Base-by-base conservation (phyloP, 2,113 vertebrate species). In the Acanthochromis polyacanthus region DNA sequence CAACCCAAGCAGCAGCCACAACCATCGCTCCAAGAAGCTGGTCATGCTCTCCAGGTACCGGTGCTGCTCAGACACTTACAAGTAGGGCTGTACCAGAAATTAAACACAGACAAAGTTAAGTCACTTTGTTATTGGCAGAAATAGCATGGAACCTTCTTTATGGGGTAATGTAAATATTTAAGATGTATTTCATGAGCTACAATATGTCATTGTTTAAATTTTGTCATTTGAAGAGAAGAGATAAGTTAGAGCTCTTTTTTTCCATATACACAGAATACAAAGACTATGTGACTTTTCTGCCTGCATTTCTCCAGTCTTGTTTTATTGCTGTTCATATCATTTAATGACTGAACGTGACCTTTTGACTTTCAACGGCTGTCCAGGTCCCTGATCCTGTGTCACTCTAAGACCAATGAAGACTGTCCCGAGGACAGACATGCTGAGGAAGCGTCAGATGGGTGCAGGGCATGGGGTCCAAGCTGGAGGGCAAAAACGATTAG, bases 331-430 rank as follows among this genome's bases (percentile, higher is more conserved):
- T 51, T 53, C 7, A 10, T 36, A 14, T 12, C 1, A 10, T n/a
- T 3, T 45, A 30, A 25, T 10, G 5, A 6, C 20, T 38, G 48
- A 43, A 50, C 59, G 11, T 46, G 25, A 77, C 15, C 11, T 23
- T 64, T 3, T 74, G 28, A 56, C 63, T 59, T 22, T 40, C 2
- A 10, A 28, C 20, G n/a, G 92, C 94, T 95, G 61, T 96, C 95
- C 28, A 95, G 97, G 55, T 97, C 97, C 3, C 93, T 99, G 50
- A 96, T 98, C 56, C 94, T 98, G 43, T 99, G 97, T 71, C 95
- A 95, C 10, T 93, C 95, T 14, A 95, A 93, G 87, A 94, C 77
- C 62, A 96, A 92, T 0, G 97, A 98, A 0, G 97, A 97, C 0
- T 81, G 94, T 64, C 94, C 94, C 0, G 96, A 97, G 0, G 96